phyloP scores from a whole-genome alignment of 2,113 vertebrate genomes.

The Muntiacus muntjak region DNA sequence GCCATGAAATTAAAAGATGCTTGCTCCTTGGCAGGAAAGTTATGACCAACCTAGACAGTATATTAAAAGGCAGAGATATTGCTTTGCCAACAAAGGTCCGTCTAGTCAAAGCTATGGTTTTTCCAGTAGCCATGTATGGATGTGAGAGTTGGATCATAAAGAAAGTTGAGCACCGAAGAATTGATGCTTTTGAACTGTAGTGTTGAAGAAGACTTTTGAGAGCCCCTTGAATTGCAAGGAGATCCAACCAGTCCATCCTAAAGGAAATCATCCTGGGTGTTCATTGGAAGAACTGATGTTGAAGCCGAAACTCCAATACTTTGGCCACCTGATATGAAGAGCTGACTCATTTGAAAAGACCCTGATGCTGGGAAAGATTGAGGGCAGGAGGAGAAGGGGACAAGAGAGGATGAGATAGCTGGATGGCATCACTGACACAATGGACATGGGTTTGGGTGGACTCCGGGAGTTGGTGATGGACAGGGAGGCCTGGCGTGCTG shows the following conservation, averaged over 20 bases:
- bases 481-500: not conserved
- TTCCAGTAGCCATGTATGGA: not conserved
- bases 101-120: not conserved
- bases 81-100: fast-evolving
- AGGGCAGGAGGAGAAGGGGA: not conserved
- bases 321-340: not conserved
- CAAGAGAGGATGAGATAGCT: not conserved
- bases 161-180: not conserved
- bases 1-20: not conserved
- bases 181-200: not conserved
- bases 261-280: not conserved
- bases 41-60: not conserved
- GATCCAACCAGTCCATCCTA: not conserved
- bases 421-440: not conserved
- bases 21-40: not conserved
- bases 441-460: not conserved
- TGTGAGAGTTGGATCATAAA: not conserved
- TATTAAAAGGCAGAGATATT: not conserved
- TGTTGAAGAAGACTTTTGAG: not conserved
- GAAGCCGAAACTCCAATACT: not conserved
- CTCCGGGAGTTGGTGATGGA: not conserved
- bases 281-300: not conserved
- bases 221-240: not conserved
- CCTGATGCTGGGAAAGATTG: not conserved
- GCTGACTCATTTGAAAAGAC: not conserved